Evolutionary conservation across 2,888 invertebrate species (phyloP).

Genomic region (Drosophila flavopinicola): DNA sequence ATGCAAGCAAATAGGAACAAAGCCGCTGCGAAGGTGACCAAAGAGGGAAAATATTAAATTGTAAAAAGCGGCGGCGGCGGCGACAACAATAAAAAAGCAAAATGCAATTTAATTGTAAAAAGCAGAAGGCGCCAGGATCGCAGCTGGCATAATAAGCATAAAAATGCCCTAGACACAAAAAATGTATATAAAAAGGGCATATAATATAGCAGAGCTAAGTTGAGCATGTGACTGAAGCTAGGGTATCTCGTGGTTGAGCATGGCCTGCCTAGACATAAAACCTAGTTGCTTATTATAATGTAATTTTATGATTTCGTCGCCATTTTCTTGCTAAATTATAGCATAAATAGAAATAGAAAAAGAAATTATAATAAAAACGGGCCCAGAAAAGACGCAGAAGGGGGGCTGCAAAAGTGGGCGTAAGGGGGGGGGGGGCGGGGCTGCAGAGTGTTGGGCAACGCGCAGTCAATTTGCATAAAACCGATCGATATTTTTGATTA

Average conservation of each 20-base stretch:
- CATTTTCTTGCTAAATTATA: constrained; percentile 80
- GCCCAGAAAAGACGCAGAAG: constrained; percentile 55
- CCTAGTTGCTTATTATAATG: constrained; percentile 72
- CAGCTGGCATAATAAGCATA: constrained; percentile 43
- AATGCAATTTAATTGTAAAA: constrained; percentile 75
- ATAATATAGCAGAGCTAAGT: too few relatives aligned
- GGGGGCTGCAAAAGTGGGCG: background rate
- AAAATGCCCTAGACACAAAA: constrained; percentile 23
- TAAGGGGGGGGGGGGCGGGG: constrained; percentile 19
- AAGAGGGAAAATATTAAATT: constrained; percentile 62
- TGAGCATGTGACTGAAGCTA: too few relatives aligned
- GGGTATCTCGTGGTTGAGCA: constrained; percentile 30
- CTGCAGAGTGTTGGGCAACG: constrained; percentile 49
- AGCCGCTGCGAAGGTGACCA: constrained; percentile 43
- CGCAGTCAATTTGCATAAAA: constrained; percentile 84
- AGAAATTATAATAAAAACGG: constrained; percentile 56
- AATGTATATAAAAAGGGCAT: too few relatives aligned
- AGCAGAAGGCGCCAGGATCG: constrained; percentile 24
- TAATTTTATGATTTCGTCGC: constrained; percentile 79
- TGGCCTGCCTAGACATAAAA: background rate
- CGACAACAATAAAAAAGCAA: constrained; percentile 20
- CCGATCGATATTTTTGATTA: constrained; percentile 83
- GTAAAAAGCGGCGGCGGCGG: constrained; percentile 48
- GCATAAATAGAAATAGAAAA: constrained; percentile 78
- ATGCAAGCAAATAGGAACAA: constrained; percentile 60